Conservation (phyloP, 2,888 invertebrate genomes). For the Chymomyza caudatula region DNA sequence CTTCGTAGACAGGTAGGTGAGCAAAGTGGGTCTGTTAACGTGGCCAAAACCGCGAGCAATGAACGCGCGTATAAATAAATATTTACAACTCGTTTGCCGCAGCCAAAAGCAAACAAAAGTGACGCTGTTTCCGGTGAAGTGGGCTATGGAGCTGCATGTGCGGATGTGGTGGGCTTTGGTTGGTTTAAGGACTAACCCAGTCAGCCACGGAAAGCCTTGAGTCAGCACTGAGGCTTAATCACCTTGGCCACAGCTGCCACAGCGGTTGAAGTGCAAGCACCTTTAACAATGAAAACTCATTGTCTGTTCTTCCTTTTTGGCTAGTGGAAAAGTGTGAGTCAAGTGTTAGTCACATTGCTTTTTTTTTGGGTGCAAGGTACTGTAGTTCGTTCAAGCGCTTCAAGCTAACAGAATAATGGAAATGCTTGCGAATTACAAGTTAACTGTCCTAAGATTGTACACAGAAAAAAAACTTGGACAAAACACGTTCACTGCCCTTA, state of each 20-base stretch:
- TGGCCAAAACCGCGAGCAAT: slow-evolving; percentile 44
- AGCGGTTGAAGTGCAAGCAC: slow-evolving; percentile 6
- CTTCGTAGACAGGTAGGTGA: slow-evolving; percentile 33
- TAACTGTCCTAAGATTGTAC: no score
- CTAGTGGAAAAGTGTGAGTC: background rate
- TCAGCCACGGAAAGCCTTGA: slow-evolving; percentile 18
- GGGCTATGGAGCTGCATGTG: slow-evolving; percentile 36
- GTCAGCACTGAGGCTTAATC: slow-evolving; percentile 29
- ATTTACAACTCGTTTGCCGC: slow-evolving; percentile 73
- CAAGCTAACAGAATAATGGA: background rate
- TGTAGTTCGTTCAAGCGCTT: background rate
- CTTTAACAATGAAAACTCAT: slow-evolving; percentile 71
- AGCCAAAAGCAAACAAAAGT: slow-evolving; percentile 63
- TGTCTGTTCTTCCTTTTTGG: slow-evolving; percentile 50
- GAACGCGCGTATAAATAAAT: slow-evolving; percentile 70
- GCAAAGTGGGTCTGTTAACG: slow-evolving; percentile 40
- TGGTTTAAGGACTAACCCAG: slow-evolving; percentile 48
- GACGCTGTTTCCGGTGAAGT: slow-evolving; percentile 28
- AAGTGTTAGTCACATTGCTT: no score
- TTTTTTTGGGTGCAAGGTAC: background rate
- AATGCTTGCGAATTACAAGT: background rate
- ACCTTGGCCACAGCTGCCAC: slow-evolving; percentile 20
- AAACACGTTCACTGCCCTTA: no score
- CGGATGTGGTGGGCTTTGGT: slow-evolving; percentile 38
- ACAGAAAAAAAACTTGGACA: no score